Conservation (phyloP, 92 coral and sea anemone genomes). For the Scolanthus callimorphus region DNA sequence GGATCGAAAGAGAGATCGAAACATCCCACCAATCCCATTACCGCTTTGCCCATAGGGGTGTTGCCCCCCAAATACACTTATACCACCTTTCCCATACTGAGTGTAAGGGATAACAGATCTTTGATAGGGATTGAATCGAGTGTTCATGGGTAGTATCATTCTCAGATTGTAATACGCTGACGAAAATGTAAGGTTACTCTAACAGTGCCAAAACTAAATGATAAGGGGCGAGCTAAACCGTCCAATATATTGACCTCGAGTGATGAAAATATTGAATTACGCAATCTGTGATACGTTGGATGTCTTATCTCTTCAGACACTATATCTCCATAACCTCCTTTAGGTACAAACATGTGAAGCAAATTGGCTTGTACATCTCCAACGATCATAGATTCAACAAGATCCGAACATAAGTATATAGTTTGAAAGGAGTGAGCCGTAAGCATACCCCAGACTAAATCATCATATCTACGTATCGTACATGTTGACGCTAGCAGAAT, state of each 20-base stretch:
- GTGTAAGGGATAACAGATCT: background rate
- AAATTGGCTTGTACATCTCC: conserved; percentile 13
- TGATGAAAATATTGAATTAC: conserved; percentile 9
- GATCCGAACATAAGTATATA: conserved; percentile 3
- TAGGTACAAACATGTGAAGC: conserved; percentile 3
- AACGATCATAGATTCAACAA: conserved; percentile 2
- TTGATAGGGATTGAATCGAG: background rate
- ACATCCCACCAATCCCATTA: background rate
- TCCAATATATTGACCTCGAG: conserved; percentile 13
- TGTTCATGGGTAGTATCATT: background rate
- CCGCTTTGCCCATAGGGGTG: background rate
- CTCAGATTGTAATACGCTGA: conserved; percentile 11
- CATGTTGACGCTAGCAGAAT: background rate
- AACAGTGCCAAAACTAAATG: conserved; percentile 13
- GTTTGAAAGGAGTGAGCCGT: conserved; percentile 5
- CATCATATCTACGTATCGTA: conserved; percentile 4
- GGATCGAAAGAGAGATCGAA: background rate
- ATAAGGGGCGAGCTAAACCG: conserved; percentile 1
- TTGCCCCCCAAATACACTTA: background rate
- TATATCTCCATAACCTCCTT: background rate
- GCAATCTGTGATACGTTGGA: conserved; percentile 13
- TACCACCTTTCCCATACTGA: background rate
- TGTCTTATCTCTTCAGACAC: conserved; percentile 10
- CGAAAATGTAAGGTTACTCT: conserved; percentile 17
- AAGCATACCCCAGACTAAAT: conserved; percentile 16